A percentile compares a stretch with the other conserved stretches of the same genome.
Conservation (phyloP, 2,797 vertebrate genomes). For the Microctenopoma stevenorrisi region DNA sequence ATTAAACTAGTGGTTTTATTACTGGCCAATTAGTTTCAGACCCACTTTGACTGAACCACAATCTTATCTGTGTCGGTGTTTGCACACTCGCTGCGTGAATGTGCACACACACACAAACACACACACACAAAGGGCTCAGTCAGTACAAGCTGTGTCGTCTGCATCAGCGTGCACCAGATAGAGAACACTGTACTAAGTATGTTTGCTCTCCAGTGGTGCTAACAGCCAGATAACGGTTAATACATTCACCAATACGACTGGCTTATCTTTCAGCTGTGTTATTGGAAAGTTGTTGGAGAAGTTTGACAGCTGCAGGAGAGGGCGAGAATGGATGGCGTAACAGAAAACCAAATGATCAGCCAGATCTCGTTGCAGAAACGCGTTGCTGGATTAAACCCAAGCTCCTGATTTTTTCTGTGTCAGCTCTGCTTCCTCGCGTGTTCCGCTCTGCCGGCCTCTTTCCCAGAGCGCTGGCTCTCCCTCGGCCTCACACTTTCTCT, state of each 20-base stretch:
- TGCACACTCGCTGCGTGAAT: slow-evolving; percentile 67
- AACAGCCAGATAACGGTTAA: slow-evolving; percentile 72
- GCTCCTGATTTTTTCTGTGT: slow-evolving; percentile 26
- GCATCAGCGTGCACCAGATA: slow-evolving; percentile 66
- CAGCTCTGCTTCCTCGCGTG: slow-evolving; percentile 27
- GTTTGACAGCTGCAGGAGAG: slow-evolving; percentile 31
- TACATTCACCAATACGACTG: slow-evolving; percentile 55
- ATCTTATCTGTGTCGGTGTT: slow-evolving; percentile 73
- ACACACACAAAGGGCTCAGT: slow-evolving; percentile 25
- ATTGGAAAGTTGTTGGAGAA: slow-evolving; percentile 70
- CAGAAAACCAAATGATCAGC: slow-evolving; percentile 1
- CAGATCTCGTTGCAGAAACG: neutral
- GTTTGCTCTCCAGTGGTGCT: slow-evolving; percentile 71
- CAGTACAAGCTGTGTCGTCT: slow-evolving; percentile 57
- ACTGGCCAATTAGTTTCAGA: slow-evolving; percentile 70
- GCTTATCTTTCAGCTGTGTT: slow-evolving; percentile 63
- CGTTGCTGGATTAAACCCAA: neutral
- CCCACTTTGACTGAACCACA: slow-evolving; percentile 50
- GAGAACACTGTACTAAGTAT: slow-evolving; percentile 64
- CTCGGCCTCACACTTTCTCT: slow-evolving; percentile 1
- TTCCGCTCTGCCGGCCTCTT: slow-evolving; percentile 32
- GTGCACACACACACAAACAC: slow-evolving; percentile 30
- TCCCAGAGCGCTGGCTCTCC: slow-evolving; percentile 15
- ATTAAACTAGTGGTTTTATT: slow-evolving; percentile 73
- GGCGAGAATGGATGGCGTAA: neutral